Evolutionary conservation across 2,888 invertebrate species (phyloP), one percentile per base, ranked within the genome.

Genomic region (Gerris lacustris): DNA sequence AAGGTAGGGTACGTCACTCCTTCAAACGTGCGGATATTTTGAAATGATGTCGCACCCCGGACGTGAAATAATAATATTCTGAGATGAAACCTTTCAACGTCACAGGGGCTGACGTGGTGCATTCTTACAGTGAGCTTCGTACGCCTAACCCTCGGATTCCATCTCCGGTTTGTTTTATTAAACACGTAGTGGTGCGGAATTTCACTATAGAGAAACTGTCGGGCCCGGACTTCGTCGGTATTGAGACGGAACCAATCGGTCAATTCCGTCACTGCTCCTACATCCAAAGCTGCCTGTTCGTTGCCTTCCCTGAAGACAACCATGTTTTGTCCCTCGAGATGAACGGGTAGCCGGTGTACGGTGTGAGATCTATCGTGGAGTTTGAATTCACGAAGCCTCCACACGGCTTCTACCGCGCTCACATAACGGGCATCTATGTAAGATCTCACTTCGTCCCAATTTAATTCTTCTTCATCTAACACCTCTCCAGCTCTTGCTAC

Each of bases 321-420:
- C n/a, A 15, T 11, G n/a, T 62, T 11, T 5, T 62, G 15, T 15
- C n/a, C 62, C 15, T 11, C 15, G 15, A 62, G n/a, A 62, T 62
- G 62, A 62, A 62, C 15, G n/a, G 62, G 15, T n/a, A 62, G 62
- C 11, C 62, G 62, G n/a, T 62, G n/a, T 62, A 62, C 15, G 15
- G 62, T n/a, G n/a, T 62, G 62, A 11, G 62, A 62, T 62, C n/a
- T 11, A 62, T 62, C 62, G 62, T 62, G 62, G 15, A 62, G 62
- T 62, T 62, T 62, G n/a, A 15, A 62, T 62, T 62, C 62, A 62
- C 15, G n/a, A 15, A 62, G n/a, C n/a, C 62, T 62, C 62, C 62
- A 62, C 15, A 62, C 11, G 15, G 62, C 62, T n/a, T 62, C 62
- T 62, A n/a, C 15, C n/a, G 62, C 62, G 15, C 15, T 15, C 62